phyloP scores from a whole-genome alignment of 1,140 invertebrate species.

The Saccostrea glomerata region DNA sequence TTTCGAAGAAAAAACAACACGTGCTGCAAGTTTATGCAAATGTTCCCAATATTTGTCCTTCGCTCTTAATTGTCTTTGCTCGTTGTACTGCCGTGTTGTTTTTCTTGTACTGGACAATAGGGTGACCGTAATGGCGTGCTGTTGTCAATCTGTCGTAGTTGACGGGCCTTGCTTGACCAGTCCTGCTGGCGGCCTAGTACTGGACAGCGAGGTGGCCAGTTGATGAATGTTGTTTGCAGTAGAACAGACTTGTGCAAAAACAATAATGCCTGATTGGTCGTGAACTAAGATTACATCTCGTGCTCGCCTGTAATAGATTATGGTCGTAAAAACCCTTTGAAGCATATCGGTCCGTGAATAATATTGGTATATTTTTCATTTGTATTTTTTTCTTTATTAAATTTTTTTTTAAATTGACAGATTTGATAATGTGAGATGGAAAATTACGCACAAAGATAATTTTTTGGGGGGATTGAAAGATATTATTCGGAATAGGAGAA shows the following conservation, averaged over 20 bases:
- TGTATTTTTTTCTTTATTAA: no score
- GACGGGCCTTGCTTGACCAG: not conserved
- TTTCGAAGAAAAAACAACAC: not conserved
- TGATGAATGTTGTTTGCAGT: not conserved
- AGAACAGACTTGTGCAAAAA: slow-evolving; percentile 12
- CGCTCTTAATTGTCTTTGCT: no score
- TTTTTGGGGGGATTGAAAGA: no score
- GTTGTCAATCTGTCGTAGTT: not conserved
- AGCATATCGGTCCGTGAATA: slow-evolving; percentile 1
- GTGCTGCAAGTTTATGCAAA: not conserved
- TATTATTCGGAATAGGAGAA: no score
- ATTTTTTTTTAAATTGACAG: no score
- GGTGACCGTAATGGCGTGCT: not conserved
- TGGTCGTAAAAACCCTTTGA: slow-evolving; percentile 3
- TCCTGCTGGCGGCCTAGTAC: not conserved
- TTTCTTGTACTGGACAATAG: not conserved
- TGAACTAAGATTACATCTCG: not conserved
- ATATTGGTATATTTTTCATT: not conserved
- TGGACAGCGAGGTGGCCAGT: not conserved
- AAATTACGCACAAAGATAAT: no score
- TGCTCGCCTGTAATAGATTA: not conserved
- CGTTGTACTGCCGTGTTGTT: not conserved
- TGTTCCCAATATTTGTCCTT: no score
- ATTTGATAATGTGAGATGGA: no score
- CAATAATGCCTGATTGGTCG: slow-evolving; percentile 9